These are phyloP conservation scores for Noctua comes DNA, from an alignment of 2,888 invertebrate genomes.

Conservation along the genomic window DNA sequence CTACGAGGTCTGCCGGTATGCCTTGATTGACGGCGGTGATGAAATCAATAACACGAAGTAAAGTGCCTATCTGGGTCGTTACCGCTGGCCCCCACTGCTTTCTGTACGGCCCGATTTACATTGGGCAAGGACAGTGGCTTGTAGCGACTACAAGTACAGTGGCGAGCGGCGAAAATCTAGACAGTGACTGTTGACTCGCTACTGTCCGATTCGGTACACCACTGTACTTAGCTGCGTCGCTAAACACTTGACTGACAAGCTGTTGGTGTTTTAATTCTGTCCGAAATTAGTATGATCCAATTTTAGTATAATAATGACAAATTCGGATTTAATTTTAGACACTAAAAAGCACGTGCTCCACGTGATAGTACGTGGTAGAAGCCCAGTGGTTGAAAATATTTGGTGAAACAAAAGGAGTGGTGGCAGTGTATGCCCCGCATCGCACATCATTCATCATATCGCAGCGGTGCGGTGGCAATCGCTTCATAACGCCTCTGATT, in stretches of 20 bases:
- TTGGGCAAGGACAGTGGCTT: too few relatives aligned
- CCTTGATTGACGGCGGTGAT: too few relatives aligned
- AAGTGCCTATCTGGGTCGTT: too few relatives aligned
- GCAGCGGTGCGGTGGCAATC: constrained; percentile 9
- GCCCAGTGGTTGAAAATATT: background rate
- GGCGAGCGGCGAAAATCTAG: too few relatives aligned
- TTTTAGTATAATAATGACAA: background rate
- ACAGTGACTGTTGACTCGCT: too few relatives aligned
- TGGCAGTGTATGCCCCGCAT: background rate
- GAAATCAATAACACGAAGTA: too few relatives aligned
- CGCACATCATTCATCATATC: constrained; percentile 15
- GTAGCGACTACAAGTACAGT: too few relatives aligned
- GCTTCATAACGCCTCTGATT: constrained; percentile 30
- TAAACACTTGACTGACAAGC: background rate
- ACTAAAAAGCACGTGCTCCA: too few relatives aligned
- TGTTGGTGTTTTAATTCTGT: background rate
- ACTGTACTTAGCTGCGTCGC: background rate
- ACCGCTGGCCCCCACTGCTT: too few relatives aligned
- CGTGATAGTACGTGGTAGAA: background rate
- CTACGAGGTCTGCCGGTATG: too few relatives aligned
- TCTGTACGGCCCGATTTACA: too few relatives aligned
- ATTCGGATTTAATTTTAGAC: background rate
- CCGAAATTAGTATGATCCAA: background rate
- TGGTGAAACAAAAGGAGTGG: background rate
- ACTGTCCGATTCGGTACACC: too few relatives aligned